Percentiles rank a stretch among this genome's conserved stretches.
Evolutionary conservation across 2,113 vertebrate genomes (phyloP).

Genomic region (Urocitellus parryii): DNA sequence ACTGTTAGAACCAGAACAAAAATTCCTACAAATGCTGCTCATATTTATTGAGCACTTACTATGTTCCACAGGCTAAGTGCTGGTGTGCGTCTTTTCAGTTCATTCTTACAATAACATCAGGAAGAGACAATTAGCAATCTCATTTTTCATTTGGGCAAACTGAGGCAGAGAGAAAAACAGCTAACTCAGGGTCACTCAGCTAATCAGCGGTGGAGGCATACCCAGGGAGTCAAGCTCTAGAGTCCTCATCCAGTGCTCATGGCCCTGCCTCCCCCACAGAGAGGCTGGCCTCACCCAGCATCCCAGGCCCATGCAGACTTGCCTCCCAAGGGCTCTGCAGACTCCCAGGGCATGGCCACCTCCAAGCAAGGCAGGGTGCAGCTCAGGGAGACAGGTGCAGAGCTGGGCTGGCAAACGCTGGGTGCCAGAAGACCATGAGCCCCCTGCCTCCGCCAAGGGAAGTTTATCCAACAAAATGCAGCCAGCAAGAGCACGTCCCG

Average conservation of each 20-base stretch:
- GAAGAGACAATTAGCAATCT: background rate
- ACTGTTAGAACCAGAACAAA: background rate
- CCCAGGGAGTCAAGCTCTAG: background rate
- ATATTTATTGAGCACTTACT: accelerated
- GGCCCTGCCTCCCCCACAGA: background rate
- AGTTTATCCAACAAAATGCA: slow-evolving; percentile 77
- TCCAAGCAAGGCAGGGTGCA: background rate
- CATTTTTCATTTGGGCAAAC: slow-evolving; percentile 17
- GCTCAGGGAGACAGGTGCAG: background rate
- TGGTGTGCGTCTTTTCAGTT: accelerated
- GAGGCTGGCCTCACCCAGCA: background rate
- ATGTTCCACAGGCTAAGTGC: accelerated
- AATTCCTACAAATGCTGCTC: background rate
- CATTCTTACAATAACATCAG: background rate
- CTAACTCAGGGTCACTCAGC: background rate
- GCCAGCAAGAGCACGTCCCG: slow-evolving; percentile 7
- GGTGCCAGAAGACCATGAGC: background rate
- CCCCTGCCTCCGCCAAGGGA: slow-evolving; percentile 19
- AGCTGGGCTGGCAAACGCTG: background rate
- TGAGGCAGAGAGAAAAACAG: background rate
- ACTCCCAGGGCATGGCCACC: slow-evolving; percentile 56
- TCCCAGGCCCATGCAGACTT: background rate
- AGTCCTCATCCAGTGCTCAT: background rate
- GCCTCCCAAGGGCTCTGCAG: background rate
- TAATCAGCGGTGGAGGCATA: background rate